Evolutionary conservation across 1,140 invertebrate species (phyloP), one percentile per base, ranked within the genome.

Genomic region (Drosophila melanica): DNA sequence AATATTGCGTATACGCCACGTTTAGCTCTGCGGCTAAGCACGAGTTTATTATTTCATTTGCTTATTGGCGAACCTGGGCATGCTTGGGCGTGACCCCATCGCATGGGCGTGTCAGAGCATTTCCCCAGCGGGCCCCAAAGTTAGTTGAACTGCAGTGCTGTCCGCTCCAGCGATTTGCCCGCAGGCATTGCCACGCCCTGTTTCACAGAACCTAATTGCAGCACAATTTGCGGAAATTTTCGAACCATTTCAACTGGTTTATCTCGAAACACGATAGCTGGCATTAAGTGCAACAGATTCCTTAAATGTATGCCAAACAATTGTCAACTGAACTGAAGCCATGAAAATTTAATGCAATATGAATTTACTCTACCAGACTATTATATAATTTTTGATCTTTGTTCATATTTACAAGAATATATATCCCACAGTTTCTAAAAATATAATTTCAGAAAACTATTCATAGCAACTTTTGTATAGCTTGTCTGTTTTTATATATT

Each of bases 1-100:
- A 50, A 71, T 66, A 66, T 71, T 57, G 68, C 62, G 68, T 58
- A 71, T 71, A 71, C 68, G 68, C 51, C 62, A 51, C 35, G 62
- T 58, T 57, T 45, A 20, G 12, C 51, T 18, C 50, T 44, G 45
- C 4, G 23, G 16, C 44, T 30, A 54, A 63, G 18, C 30, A 47
- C 39, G 35, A 70, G 68, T 70, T 70, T 64, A 70, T 70, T 64
- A 66, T 71, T 71, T 71, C 63, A 72, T 72, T 72, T 72, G 62
- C 63, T 59, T 71, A 57, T 66, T 65, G 68, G 37, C 37, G 18
- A 48, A 30, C 54, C 45, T 45, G 27, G 53, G 39, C 44, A 16
- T 58, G 18, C 27, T 45, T 45, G 42, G 65, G 44, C 44, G 64
- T 66, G 33, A 35, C 41, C 16, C 39, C 3, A 14, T 23, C 8